Conservation (phyloP, 2,113 vertebrate genomes). For the Gasterosteus aculeatus region DNA sequence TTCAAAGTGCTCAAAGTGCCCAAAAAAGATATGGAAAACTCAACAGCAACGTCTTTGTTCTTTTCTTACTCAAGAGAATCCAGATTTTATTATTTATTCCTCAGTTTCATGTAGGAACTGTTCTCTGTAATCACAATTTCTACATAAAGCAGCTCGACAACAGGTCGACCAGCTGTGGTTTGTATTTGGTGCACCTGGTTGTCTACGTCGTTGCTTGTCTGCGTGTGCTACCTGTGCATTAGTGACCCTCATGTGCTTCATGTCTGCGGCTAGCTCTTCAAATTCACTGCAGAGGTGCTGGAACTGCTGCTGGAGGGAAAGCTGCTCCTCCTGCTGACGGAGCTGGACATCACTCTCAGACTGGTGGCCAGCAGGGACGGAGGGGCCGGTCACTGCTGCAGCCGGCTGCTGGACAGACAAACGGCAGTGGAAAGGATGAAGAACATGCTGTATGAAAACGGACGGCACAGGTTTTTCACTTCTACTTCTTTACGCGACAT, state of each 20-base stretch:
- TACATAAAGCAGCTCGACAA: not conserved
- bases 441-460: not conserved
- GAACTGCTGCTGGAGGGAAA: conserved; percentile 78
- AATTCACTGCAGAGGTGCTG: conserved; percentile 79
- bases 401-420: conserved; percentile 53
- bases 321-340: conserved; percentile 83
- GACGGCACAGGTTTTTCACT: too few relatives aligned
- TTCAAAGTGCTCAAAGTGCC: not conserved
- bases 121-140: not conserved
- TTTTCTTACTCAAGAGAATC: too few relatives aligned
- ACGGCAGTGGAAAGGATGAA: not conserved
- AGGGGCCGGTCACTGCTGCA: conserved; percentile 62
- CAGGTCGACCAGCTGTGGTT: not conserved
- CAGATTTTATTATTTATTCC: too few relatives aligned
- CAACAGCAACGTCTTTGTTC: too few relatives aligned
- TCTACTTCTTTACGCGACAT: too few relatives aligned
- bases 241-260: conserved; percentile 80
- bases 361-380: conserved; percentile 60
- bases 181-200: too few relatives aligned
- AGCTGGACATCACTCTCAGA: conserved; percentile 80
- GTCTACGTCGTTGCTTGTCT: not conserved
- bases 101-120: not conserved
- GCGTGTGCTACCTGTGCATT: conserved; percentile 78
- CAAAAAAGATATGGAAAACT: too few relatives aligned
- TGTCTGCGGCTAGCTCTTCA: conserved; percentile 78